A percentile compares a stretch with the other conserved stretches of the same genome.
Conservation (phyloP, 2,888 invertebrate genomes). For the Heteromurus nitidus region DNA sequence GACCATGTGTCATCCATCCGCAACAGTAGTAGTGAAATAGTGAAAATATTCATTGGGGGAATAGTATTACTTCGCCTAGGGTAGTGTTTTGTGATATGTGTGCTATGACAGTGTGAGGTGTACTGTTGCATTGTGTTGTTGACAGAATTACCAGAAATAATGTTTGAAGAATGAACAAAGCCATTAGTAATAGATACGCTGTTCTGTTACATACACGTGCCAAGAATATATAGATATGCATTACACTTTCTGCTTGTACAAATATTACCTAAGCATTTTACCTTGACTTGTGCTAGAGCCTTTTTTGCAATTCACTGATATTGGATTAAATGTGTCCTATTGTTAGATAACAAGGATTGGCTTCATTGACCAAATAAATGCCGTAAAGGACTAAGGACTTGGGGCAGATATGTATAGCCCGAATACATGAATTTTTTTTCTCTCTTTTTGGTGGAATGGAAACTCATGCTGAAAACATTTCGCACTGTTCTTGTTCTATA, state of each 20-base stretch:
- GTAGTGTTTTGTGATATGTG: too few species aligned
- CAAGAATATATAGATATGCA: not conserved
- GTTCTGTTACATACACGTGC: not conserved
- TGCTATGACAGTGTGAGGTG: too few species aligned
- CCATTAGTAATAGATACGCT: not conserved
- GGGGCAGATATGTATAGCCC: constrained; percentile 3
- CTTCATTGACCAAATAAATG: constrained; percentile 71
- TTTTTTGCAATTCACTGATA: constrained; percentile 5
- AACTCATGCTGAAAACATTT: not conserved
- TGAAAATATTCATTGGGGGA: too few species aligned
- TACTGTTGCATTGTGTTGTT: not conserved
- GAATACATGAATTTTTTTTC: not conserved
- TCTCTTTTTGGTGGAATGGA: not conserved
- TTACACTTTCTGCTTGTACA: not conserved
- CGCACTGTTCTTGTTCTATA: not conserved
- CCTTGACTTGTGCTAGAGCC: constrained; percentile 26
- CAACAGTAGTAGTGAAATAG: too few species aligned
- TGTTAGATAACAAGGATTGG: constrained; percentile 59
- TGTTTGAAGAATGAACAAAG: not conserved
- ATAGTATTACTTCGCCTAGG: too few species aligned
- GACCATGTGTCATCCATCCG: too few species aligned
- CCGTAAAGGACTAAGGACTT: constrained; percentile 37
- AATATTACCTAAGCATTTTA: not conserved
- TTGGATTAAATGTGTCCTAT: constrained; percentile 20
- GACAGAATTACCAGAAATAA: not conserved